Conservation (phyloP, 1,140 invertebrate species). For the Teleogryllus occipitalis region DNA sequence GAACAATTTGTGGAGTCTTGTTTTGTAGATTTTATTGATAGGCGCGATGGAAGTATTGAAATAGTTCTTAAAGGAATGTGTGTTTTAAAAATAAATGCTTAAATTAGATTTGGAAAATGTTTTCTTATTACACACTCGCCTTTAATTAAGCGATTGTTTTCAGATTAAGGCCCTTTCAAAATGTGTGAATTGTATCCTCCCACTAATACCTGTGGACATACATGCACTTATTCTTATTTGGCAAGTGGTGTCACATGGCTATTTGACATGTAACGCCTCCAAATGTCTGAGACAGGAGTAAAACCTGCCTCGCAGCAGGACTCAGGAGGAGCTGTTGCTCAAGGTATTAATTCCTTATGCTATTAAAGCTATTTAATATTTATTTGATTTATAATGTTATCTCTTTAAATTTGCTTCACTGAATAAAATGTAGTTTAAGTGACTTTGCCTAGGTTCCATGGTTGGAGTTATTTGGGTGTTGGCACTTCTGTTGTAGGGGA, state of each 20-base stretch:
- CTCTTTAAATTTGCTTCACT: no score
- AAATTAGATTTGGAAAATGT: no score
- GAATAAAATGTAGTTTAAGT: neutral
- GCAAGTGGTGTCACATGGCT: constrained; percentile 15
- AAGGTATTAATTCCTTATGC: constrained; percentile 11
- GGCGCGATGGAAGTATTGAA: no score
- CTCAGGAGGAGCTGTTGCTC: constrained; percentile 15
- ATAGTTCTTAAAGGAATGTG: no score
- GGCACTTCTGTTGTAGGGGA: neutral
- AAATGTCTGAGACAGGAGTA: constrained; percentile 26
- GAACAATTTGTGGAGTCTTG: no score
- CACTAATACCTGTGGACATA: constrained; percentile 13
- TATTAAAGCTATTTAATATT: no score
- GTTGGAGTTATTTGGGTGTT: neutral
- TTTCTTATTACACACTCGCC: no score
- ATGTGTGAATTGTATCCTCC: constrained; percentile 11
- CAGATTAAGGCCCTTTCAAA: neutral
- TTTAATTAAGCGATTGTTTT: no score
- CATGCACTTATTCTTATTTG: constrained; percentile 12
- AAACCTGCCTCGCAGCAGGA: constrained; percentile 21
- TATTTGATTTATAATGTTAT: no score
- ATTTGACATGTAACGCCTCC: constrained; percentile 22
- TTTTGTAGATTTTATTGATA: no score
- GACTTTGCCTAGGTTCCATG: neutral
- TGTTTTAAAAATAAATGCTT: no score